Evolutionary conservation across 2,797 vertebrate genomes (phyloP), one percentile per base, ranked within the genome.

Genomic region (Zalophus californianus): DNA sequence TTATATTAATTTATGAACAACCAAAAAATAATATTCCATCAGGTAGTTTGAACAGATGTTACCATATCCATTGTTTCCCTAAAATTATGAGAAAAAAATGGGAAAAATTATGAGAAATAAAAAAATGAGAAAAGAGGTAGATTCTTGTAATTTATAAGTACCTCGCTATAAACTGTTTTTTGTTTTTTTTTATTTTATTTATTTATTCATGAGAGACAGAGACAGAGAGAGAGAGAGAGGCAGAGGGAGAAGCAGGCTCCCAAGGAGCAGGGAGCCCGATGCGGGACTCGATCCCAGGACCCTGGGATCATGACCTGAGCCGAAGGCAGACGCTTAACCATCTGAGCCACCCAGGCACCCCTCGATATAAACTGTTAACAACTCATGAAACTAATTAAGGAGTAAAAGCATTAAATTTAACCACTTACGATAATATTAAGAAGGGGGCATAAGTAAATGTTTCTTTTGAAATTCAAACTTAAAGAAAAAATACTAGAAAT

Each of bases 391-490:
- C 44, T 70, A 70, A 84, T 54, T 23, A 35, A 58, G 32, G 7
- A 77, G 58, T n/a, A 78, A 84, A 82, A 88, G 32, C 23, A 60
- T 72, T 72, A 50, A 50, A 21, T 93, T 87, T 88, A 94, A 72
- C 9, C 4, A 75, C 20, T 64, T 27, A 21, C 18, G 52, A 29
- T 27, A 66, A 56, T 52, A 77, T 56, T 66, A 44, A 77, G 58
- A 85, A 85, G 38, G 13, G 66, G 14, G 14, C 52, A 94, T 50
- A 94, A 29, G 66, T 60, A 90, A 21, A 77, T 58, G 4, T 52
- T 50, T 62, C 21, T 66, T 77, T 77, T 75, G 62, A 73, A 88
- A 84, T 85, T 32, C 13, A 66, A 64, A 77, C 9, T 66, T 66
- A 75, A 89, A 21, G 14, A 60, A 54, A 80, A 75, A 66, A 66